phyloP scores from a whole-genome alignment of 2,113 vertebrate genomes.

The Equus quagga region DNA sequence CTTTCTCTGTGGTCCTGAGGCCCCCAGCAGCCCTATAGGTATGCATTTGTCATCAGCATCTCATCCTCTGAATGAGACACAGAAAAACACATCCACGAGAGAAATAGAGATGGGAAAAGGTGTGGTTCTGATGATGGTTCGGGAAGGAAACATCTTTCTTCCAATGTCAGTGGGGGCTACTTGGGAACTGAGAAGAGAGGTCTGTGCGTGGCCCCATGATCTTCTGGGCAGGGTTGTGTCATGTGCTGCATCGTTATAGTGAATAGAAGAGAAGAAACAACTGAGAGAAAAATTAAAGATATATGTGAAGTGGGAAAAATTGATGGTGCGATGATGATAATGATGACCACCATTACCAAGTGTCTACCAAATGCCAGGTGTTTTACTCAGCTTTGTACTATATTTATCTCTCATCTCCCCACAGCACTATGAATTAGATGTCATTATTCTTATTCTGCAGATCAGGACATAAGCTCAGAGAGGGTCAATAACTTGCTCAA shows the following conservation, averaged over 20 bases:
- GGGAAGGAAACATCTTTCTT: not conserved
- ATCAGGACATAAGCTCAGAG: not conserved
- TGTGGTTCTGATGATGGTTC: not conserved
- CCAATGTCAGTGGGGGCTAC: not conserved
- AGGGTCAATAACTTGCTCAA: not conserved
- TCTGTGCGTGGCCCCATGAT: too few relatives aligned
- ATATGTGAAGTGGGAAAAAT: not conserved
- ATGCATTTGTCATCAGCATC: not conserved
- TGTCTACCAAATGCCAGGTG: not conserved
- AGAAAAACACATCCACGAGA: not conserved
- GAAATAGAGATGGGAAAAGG: not conserved
- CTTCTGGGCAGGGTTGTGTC: not conserved
- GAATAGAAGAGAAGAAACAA: not conserved
- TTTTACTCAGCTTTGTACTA: not conserved
- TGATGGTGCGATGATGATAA: not conserved
- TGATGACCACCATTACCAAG: not conserved
- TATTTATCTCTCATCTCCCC: not conserved
- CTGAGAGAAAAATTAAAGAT: not conserved
- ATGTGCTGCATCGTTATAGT: not conserved
- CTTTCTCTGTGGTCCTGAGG: not conserved
- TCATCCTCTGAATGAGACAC: not conserved
- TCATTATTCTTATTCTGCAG: not conserved
- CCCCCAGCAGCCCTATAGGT: not conserved
- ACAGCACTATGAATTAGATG: not conserved
- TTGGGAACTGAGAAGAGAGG: not conserved